Evolutionary conservation across 92 coral and sea anemone genomes (phyloP), one percentile per base, ranked within the genome.

Genomic region (Porites divaricata): DNA sequence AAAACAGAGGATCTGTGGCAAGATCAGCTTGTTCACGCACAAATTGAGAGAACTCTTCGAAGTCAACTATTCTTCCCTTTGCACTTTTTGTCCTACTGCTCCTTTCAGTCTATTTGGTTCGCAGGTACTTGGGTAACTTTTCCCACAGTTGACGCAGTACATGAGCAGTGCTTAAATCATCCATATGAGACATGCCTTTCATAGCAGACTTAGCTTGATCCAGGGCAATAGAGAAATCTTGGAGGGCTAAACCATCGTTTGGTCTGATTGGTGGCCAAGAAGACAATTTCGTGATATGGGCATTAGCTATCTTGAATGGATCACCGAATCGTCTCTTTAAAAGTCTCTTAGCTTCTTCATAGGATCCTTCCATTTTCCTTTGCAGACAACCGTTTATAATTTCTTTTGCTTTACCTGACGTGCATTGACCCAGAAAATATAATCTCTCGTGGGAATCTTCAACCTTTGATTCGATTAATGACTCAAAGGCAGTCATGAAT

Each of bases 131-230:
- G 16, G 92, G 92, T 45, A 85, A 63, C 67, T 88, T 91, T 59
- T 88, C 92, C 92, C 90, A 91, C 20, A 91, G 67, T 41, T 88
- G 90, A 35, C 86, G 86, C 68, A 88, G 35, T n/a, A 92, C 92
- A 70, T 72, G 76, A 14, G 92, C 90, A 21, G 95, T 89, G 68
- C 86, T 92, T 65, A 86, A 74, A 61, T 92, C 95, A 45, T 71
- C 41, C 90, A 89, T 86, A 70, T 88, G 75, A 13, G 84, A 73
- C 85, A 82, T 87, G 51, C 86, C 93, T 24, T 26, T 82, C 86
- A 90, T 90, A 16, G 88, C 93, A n/a, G 81, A 48, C 74, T 63
- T 81, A 50, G 90, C 74, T 68, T 84, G 94, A 54, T 91, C 80
- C 54, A 87, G 65, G 13, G 88, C 78, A 49, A 87, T 87, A 19